Percentiles rank a stretch among this genome's conserved stretches.
Conservation (phyloP, 2,888 invertebrate genomes). For the Brassicogethes aeneus region DNA sequence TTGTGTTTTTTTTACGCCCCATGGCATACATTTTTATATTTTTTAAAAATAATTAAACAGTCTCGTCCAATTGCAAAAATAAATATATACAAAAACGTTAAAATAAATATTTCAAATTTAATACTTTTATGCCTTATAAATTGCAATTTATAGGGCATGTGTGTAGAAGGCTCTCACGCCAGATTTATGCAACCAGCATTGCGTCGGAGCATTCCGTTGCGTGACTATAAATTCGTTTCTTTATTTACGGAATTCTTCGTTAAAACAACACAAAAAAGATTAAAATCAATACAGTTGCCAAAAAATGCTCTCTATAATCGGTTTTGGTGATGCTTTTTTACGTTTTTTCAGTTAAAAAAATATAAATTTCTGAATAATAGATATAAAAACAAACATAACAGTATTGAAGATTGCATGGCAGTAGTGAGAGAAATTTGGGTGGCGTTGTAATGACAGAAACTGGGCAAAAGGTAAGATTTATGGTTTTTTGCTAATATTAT, state of each 20-base stretch:
- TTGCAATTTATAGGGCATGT: too few relatives aligned
- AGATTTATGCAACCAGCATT: background rate
- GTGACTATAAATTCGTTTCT: background rate
- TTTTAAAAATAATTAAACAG: too few relatives aligned
- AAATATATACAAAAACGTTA: too few relatives aligned
- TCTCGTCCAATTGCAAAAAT: too few relatives aligned
- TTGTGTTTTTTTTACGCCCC: too few relatives aligned
- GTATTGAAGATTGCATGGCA: conserved; percentile 26
- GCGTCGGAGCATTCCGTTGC: background rate
- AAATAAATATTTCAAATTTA: too few relatives aligned
- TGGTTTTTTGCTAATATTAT: conserved; percentile 14
- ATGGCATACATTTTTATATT: too few relatives aligned
- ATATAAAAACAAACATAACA: conserved; percentile 27
- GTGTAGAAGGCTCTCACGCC: background rate
- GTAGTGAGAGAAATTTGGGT: conserved; percentile 56
- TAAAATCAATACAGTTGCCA: too few relatives aligned
- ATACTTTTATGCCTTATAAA: too few relatives aligned
- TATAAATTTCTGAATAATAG: conserved; percentile 9
- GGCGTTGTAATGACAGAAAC: conserved; percentile 72
- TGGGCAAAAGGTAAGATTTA: conserved; percentile 66
- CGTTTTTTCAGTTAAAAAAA: too few relatives aligned
- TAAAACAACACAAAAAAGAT: background rate
- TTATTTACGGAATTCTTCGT: background rate
- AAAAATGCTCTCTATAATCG: too few relatives aligned
- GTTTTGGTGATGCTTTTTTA: too few relatives aligned